These are phyloP conservation scores for Cebidichthys violaceus DNA, from an alignment of 2,113 vertebrate species.

Conservation along the genomic window DNA sequence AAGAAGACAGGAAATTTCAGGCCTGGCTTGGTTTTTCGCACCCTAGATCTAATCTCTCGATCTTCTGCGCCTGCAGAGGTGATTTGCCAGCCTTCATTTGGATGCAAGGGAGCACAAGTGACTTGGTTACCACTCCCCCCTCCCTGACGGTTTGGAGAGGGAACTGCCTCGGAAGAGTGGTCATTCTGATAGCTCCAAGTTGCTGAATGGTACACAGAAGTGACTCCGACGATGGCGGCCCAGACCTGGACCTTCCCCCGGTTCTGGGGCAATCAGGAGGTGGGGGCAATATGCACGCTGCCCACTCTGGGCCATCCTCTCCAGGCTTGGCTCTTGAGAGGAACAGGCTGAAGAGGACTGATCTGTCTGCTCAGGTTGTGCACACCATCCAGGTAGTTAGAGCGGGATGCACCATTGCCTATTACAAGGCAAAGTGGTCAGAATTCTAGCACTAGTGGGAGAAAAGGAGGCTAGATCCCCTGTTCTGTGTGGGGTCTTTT, in stretches of 20 bases:
- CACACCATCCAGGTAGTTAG: neutral
- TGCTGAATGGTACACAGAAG: no score
- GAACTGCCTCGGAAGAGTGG: no score
- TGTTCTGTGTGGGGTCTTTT: neutral
- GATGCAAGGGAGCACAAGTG: neutral
- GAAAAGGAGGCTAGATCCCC: neutral
- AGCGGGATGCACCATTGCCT: neutral
- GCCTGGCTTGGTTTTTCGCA: neutral
- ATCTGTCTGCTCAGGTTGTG: neutral
- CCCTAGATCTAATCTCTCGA: neutral
- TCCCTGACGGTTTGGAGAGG: no score
- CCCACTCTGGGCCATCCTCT: no score
- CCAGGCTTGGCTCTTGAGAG: no score
- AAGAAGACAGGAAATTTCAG: neutral
- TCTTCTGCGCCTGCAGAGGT: neutral
- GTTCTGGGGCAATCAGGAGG: no score
- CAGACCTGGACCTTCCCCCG: no score
- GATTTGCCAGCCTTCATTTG: neutral
- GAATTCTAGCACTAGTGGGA: neutral
- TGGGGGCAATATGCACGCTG: no score
- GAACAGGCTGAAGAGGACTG: conserved; percentile 3
- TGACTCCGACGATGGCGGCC: no score
- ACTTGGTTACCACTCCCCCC: neutral
- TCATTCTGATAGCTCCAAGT: no score
- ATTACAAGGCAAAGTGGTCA: neutral